Conservation (phyloP, 2,888 invertebrate species). For the Callosobruchus maculatus region DNA sequence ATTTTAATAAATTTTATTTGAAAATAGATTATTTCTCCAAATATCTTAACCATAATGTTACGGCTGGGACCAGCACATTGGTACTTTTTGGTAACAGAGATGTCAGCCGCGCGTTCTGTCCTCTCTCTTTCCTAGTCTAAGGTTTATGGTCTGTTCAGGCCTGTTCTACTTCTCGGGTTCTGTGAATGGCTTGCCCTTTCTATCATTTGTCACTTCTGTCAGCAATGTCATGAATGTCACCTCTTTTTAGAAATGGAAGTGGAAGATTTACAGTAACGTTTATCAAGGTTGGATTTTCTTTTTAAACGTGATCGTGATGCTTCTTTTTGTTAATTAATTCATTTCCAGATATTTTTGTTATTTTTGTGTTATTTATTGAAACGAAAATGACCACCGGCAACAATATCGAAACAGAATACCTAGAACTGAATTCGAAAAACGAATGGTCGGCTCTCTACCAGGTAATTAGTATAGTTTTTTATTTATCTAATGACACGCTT, state of each 20-base stretch:
- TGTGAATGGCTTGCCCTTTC: background rate
- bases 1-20: no score
- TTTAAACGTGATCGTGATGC: constrained; percentile 13
- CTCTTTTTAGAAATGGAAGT: constrained; percentile 42
- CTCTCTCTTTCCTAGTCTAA: no score
- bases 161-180: no score
- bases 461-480: constrained; percentile 51
- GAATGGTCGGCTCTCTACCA: constrained; percentile 71
- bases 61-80: no score
- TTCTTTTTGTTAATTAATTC: background rate
- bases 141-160: no score
- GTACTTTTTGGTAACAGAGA: no score
- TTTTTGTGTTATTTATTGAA: constrained; percentile 15
- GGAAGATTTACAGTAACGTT: constrained; percentile 25
- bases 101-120: no score
- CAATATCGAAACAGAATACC: constrained; percentile 70
- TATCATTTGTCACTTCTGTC: background rate
- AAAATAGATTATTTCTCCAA: no score
- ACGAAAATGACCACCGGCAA: constrained; percentile 42
- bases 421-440: constrained; percentile 64
- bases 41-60: no score
- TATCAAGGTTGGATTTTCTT: constrained; percentile 12
- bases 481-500: constrained; percentile 10
- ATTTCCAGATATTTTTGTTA: constrained; percentile 6
- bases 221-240: constrained; percentile 1